phyloP scores from a whole-genome alignment of 2,888 invertebrate genomes.

The Dicycla oo region DNA sequence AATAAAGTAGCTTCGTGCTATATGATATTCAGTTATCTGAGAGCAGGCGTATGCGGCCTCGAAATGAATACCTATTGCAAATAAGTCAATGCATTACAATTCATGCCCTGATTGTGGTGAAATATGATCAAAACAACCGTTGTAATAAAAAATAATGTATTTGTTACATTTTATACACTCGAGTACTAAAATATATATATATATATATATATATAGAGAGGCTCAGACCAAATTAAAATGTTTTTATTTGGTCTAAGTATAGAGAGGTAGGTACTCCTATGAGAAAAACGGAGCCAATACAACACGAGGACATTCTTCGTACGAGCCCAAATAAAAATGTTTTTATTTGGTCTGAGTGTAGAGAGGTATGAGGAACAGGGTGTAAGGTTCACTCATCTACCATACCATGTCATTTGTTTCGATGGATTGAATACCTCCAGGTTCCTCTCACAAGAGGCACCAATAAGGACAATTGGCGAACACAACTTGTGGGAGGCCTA shows the following conservation, averaged over 20 bases:
- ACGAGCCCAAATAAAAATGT: no score
- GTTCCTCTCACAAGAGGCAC: constrained; percentile 87
- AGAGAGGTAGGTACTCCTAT: no score
- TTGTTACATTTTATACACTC: constrained; percentile 59
- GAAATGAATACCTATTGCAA: constrained; percentile 53
- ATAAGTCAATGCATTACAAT: constrained; percentile 44
- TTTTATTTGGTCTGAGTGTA: no score
- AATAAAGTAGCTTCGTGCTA: constrained; percentile 44
- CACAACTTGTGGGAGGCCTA: constrained; percentile 92
- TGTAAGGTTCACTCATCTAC: no score
- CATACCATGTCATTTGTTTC: constrained; percentile 67
- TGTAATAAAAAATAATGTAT: constrained; percentile 68
- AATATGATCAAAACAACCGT: constrained; percentile 67
- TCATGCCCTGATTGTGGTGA: constrained; percentile 69
- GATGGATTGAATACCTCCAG: constrained; percentile 91
- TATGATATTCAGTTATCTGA: constrained; percentile 56
- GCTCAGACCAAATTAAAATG: no score
- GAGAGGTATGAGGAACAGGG: no score
- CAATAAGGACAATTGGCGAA: constrained; percentile 92
- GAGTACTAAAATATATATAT: constrained; percentile 58
- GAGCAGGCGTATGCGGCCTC: constrained; percentile 51
- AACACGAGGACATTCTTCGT: no score
- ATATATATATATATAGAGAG: no score
- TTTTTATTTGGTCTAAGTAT: no score
- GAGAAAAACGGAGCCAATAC: no score